Conservation (phyloP, 1,140 invertebrate species). For the Dryas iulia region DNA sequence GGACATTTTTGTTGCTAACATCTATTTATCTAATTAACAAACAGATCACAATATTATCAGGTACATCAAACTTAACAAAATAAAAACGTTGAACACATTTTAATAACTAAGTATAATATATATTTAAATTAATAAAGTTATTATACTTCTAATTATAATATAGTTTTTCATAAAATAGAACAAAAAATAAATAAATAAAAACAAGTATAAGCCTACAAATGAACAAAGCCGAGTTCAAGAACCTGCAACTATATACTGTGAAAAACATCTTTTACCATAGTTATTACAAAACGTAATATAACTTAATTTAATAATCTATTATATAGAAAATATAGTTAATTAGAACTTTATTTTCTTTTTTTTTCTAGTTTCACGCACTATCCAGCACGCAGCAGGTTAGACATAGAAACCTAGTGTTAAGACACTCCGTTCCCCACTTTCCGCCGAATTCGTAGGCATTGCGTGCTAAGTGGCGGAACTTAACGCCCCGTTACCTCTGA, state of each 20-base stretch:
- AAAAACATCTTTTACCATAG: neutral
- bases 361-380: no score
- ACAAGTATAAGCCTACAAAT: neutral
- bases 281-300: neutral
- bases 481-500: no score
- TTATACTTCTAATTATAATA: neutral
- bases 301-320: neutral
- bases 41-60: no score
- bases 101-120: neutral
- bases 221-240: neutral
- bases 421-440: no score
- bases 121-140: neutral
- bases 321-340: neutral
- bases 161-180: neutral
- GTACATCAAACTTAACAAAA: no score
- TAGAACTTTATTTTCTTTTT: neutral
- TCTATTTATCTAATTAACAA: no score
- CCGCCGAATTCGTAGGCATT: no score
- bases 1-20: no score
- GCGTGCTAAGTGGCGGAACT: no score
- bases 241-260: neutral
- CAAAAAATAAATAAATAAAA: neutral
- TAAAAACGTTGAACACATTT: neutral
- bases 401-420: no score
- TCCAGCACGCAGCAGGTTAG: no score